Percentiles rank a stretch among this genome's conserved stretches.
Evolutionary conservation across 2,113 vertebrate genomes (phyloP).

Genomic region (Callaeas wilsoni): DNA sequence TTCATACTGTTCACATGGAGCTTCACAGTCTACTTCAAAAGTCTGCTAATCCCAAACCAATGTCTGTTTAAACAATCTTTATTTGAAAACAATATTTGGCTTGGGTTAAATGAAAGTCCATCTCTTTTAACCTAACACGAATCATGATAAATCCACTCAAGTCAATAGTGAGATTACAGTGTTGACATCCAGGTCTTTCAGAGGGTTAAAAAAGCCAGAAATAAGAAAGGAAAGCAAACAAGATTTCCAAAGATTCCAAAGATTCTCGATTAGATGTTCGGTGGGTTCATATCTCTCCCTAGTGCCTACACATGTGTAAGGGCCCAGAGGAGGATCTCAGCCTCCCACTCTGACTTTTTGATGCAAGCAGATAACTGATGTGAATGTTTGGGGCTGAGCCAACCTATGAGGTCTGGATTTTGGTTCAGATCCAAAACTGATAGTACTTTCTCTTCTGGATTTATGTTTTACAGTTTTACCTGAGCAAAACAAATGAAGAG

Average conservation of each 20-base stretch:
- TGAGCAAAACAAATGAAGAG: background rate
- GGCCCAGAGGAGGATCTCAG: background rate
- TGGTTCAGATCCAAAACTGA: background rate
- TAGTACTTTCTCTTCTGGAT: background rate
- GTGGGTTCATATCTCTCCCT: background rate
- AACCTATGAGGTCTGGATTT: background rate
- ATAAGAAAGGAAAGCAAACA: background rate
- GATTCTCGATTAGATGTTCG: background rate
- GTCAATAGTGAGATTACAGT: background rate
- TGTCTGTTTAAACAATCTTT: background rate
- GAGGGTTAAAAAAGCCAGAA: background rate
- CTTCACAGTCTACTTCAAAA: background rate
- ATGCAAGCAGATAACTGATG: background rate
- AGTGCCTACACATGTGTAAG: background rate
- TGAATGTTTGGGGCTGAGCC: background rate
- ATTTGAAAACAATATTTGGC: background rate
- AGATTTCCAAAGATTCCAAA: constrained; percentile 2
- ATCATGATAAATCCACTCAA: background rate
- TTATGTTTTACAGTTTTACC: background rate
- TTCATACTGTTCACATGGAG: background rate
- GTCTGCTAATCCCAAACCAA: background rate
- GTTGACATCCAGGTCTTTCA: background rate
- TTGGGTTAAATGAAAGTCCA: background rate
- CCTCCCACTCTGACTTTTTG: constrained; percentile 26
- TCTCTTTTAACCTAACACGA: background rate